A percentile compares a stretch with the other conserved stretches of the same genome.
These are phyloP conservation scores for Ispidina picta DNA, from an alignment of 2,797 vertebrate genomes.

Conservation along the genomic window DNA sequence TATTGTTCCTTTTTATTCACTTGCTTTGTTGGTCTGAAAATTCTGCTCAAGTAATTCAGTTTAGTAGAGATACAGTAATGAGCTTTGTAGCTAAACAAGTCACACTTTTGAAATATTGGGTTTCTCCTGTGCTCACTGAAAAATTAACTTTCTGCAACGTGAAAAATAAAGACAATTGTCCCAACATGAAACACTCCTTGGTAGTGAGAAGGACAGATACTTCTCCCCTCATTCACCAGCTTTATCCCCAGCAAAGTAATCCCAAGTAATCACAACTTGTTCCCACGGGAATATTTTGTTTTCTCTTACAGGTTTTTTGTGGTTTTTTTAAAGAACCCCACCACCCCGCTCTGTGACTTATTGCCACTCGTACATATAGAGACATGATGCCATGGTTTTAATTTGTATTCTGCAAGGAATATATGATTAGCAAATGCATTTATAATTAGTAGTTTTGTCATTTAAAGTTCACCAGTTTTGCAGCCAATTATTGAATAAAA, in stretches of 20 bases:
- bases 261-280: not conserved
- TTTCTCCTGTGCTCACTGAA: not conserved
- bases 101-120: rapidly evolving
- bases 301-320: not conserved
- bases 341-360: not conserved
- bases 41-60: not conserved
- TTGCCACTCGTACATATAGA: constrained; percentile 6
- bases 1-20: constrained; percentile 4
- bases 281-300: not conserved
- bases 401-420: constrained; percentile 46
- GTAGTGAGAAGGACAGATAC: not conserved
- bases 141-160: not conserved
- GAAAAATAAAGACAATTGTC: not conserved
- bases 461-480: constrained; percentile 74
- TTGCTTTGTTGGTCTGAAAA: not conserved
- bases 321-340: not conserved
- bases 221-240: not conserved
- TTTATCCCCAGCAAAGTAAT: not conserved
- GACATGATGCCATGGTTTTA: not conserved
- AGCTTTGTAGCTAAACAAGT: constrained; percentile 6
- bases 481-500: constrained; percentile 80
- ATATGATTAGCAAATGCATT: constrained; percentile 47
- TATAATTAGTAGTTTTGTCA: constrained; percentile 80
- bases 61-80: not conserved
- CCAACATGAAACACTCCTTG: rapidly evolving